Evolutionary conservation across 2,113 vertebrate genomes (phyloP).

Genomic region (Oncorhynchus clarkii): DNA sequence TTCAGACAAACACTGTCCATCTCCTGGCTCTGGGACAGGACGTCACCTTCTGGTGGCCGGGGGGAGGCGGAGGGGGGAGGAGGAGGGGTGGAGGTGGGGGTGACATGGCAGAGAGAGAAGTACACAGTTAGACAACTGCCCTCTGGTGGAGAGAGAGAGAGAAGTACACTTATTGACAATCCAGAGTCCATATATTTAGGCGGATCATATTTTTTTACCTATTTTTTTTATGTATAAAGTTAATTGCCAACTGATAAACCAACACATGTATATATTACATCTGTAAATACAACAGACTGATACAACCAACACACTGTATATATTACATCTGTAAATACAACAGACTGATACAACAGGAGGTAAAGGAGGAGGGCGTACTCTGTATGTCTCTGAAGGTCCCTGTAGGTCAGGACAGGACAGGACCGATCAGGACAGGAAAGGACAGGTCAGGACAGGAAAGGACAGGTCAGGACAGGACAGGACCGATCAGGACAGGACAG

Average conservation of each 20-base stretch:
- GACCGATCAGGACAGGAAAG: neutral
- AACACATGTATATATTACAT: no score
- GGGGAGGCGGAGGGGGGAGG: slow-evolving; percentile 9
- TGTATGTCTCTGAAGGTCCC: slow-evolving; percentile 82
- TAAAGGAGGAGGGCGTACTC: slow-evolving; percentile 59
- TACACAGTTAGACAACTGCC: slow-evolving; percentile 44
- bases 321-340: neutral
- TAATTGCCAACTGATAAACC: no score
- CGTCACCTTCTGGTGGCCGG: slow-evolving; percentile 74
- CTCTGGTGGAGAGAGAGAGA: slow-evolving; percentile 35
- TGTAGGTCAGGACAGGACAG: slow-evolving; percentile 54
- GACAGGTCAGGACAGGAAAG: neutral
- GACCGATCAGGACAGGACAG: neutral
- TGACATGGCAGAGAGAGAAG: slow-evolving; percentile 3
- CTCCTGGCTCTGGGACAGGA: slow-evolving; percentile 81
- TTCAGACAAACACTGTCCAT: slow-evolving; percentile 90
- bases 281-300: neutral
- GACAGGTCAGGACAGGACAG: neutral
- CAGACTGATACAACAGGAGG: neutral
- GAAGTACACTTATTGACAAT: no score
- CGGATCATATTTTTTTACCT: no score
- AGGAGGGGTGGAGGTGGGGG: slow-evolving; percentile 1
- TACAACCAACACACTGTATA: no score
- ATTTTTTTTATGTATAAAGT: no score
- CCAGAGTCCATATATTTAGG: no score